Conservation (phyloP, 92 coral and sea anemone genomes). For the Virgularia gustaviana region DNA sequence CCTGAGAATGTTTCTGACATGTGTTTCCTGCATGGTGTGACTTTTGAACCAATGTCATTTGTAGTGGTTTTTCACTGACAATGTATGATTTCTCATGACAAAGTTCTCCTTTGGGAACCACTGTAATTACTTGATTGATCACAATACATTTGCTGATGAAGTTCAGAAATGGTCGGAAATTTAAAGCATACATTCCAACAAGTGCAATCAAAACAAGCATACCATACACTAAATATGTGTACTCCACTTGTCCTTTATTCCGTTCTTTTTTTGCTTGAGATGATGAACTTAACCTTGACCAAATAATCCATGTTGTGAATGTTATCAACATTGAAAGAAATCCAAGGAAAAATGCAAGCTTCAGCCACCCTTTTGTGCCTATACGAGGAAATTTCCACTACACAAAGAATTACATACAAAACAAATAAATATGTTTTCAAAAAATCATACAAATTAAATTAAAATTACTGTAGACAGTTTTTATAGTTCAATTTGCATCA, state of each 20-base stretch:
- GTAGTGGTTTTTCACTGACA: not conserved
- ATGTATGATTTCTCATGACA: not conserved
- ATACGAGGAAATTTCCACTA: conserved; percentile 95
- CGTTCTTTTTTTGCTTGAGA: conserved; percentile 83
- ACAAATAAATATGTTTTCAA: not conserved
- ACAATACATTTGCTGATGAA: conserved; percentile 23
- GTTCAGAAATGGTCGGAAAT: conserved; percentile 56
- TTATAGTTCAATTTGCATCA: no score
- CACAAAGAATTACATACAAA: not conserved
- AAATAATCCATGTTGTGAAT: conserved; percentile 88
- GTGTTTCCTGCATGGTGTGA: no score
- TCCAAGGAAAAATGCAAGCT: conserved; percentile 79
- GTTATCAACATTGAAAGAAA: conserved; percentile 90
- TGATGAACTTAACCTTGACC: conserved; percentile 90
- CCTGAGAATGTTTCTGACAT: not conserved
- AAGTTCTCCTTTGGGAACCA: conserved; percentile 20
- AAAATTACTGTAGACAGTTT: no score
- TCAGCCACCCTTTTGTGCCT: conserved; percentile 95
- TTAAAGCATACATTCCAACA: conserved; percentile 89
- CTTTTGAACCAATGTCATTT: not conserved
- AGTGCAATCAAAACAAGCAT: conserved; percentile 86
- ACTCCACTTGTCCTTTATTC: conserved; percentile 87
- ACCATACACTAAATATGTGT: conserved; percentile 90
- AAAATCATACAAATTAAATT: no score
- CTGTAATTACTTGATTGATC: conserved; percentile 20